phyloP scores from a whole-genome alignment of 2,888 invertebrate species.

The Clunio marinus region DNA sequence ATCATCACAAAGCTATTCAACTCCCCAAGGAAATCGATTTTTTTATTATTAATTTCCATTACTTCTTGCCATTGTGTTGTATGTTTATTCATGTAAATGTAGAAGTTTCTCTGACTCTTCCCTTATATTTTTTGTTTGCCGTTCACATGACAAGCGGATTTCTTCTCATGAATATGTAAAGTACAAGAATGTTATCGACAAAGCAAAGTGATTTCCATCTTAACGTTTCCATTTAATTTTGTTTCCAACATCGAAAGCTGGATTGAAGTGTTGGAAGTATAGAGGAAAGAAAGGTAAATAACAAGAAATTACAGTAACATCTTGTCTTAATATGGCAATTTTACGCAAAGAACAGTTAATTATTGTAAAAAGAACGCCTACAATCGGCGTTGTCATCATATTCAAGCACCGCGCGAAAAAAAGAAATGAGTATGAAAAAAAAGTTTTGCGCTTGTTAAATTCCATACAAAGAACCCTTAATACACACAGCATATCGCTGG shows the following conservation, averaged over 20 bases:
- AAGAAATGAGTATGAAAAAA: neutral
- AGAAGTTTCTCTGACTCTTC: constrained; percentile 2
- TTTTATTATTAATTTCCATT: neutral
- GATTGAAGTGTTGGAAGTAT: neutral
- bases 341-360: constrained; percentile 32
- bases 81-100: neutral
- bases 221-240: too few species aligned
- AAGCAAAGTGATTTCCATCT: too few species aligned
- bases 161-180: neutral
- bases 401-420: neutral
- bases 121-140: neutral
- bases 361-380: constrained; percentile 24
- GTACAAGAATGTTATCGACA: too few species aligned
- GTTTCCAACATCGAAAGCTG: too few species aligned
- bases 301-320: constrained; percentile 1
- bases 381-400: neutral
- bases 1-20: too few species aligned
- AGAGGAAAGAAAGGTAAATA: neutral
- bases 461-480: neutral
- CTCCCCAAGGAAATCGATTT: too few species aligned
- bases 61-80: neutral
- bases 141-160: neutral
- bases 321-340: neutral
- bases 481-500: neutral
- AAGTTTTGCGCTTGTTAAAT: neutral